Conservation (phyloP, 1,140 invertebrate genomes). For the Drosophila persimilis region DNA sequence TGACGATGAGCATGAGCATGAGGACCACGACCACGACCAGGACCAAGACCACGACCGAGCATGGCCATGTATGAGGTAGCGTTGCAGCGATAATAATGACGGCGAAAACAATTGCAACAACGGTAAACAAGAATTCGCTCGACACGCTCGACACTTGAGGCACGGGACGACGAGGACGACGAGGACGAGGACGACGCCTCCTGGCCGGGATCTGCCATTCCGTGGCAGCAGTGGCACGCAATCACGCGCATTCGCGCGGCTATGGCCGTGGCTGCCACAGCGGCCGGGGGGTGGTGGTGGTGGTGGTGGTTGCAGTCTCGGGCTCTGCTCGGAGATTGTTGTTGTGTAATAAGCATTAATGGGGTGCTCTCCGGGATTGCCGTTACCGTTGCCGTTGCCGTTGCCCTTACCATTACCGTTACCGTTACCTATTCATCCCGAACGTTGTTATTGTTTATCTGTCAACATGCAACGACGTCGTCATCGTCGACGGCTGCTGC, state of each 20-base stretch:
- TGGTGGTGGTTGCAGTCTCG: conserved; percentile 4
- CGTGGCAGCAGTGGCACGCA: conserved; percentile 59
- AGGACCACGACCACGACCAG: conserved; percentile 18
- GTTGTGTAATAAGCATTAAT: conserved; percentile 75
- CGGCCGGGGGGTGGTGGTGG: background rate
- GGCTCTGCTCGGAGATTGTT: conserved; percentile 33
- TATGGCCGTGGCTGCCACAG: background rate
- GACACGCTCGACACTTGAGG: conserved; percentile 71
- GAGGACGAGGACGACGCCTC: conserved; percentile 7
- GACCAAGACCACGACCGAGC: conserved; percentile 13
- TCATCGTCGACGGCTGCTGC: conserved; percentile 30
- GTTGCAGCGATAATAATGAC: conserved; percentile 73
- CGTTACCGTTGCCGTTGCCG: conserved; percentile 31
- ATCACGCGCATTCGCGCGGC: conserved; percentile 55
- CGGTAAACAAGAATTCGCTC: conserved; percentile 77
- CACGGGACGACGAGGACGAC: conserved; percentile 10
- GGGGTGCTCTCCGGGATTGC: conserved; percentile 56
- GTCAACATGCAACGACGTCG: conserved; percentile 73
- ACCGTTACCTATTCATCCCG: conserved; percentile 64
- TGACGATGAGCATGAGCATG: conserved; percentile 36
- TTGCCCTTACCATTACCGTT: conserved; percentile 19
- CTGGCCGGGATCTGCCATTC: conserved; percentile 21
- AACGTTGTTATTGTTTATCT: conserved; percentile 79
- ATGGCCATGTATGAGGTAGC: conserved; percentile 15
- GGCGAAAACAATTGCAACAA: conserved; percentile 77